A percentile compares a stretch with the other conserved stretches of the same genome.
phyloP scores from a whole-genome alignment of 2,797 vertebrate species.

The Myioborus miniatus region DNA sequence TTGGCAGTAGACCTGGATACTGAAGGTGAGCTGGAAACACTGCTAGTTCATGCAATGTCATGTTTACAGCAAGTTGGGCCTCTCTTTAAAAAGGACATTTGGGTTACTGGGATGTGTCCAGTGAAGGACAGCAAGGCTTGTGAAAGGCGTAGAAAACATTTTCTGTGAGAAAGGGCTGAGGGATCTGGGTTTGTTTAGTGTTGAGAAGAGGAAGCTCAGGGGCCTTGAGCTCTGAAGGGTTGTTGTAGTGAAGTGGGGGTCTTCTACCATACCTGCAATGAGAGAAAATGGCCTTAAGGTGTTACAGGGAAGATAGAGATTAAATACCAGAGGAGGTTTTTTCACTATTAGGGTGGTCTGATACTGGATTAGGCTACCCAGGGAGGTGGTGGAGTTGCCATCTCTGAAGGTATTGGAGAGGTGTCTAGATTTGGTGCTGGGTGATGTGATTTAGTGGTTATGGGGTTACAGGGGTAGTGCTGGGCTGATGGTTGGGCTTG shows the following conservation, averaged over 20 bases:
- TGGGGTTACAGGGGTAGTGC: neutral
- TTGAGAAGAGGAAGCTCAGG: neutral
- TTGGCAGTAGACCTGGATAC: conserved; percentile 97
- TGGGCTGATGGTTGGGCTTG: neutral
- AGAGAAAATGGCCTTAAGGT: neutral
- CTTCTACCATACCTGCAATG: neutral
- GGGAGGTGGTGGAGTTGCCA: neutral
- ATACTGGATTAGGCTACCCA: neutral
- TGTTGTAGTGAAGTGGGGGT: neutral
- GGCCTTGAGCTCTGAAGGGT: neutral
- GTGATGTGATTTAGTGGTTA: neutral
- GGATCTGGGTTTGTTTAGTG: neutral
- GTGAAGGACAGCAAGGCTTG: fast-evolving
- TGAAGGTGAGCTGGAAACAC: conserved; percentile 83
- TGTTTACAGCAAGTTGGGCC: neutral
- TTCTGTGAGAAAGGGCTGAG: neutral
- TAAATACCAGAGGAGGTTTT: neutral
- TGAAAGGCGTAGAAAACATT: neutral
- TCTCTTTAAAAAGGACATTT: neutral
- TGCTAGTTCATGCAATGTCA: fast-evolving
- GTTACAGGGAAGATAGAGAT: neutral
- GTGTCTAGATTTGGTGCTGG: neutral
- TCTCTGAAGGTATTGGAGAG: neutral
- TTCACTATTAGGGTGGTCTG: neutral
- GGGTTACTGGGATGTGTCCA: neutral